Evolutionary conservation across 92 coral and sea anemone species (phyloP).

Genomic region (Epizoanthus rinbou): DNA sequence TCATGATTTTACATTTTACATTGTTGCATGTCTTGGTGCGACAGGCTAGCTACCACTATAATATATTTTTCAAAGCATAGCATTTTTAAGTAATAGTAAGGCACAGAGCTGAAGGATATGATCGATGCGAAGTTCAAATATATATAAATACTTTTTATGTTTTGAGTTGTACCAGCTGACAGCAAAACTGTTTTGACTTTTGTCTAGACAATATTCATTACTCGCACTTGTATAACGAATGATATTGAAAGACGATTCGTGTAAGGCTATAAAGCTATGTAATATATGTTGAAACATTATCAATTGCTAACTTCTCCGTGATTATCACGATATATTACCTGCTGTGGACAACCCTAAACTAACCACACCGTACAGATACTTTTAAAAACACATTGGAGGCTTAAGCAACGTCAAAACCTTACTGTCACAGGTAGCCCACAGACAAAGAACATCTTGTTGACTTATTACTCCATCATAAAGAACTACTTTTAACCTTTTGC

Average conservation of each 20-base stretch:
- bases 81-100: too few species aligned
- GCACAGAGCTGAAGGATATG: too few species aligned
- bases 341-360: constrained; percentile 4
- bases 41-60: neutral
- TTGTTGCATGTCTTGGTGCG: neutral
- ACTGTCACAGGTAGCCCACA: too few species aligned
- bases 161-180: too few species aligned
- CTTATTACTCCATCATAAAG: neutral
- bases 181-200: too few species aligned
- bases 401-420: neutral
- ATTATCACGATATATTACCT: neutral
- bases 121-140: too few species aligned
- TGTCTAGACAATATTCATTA: too few species aligned
- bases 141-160: too few species aligned
- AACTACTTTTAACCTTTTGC: neutral
- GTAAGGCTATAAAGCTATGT: neutral
- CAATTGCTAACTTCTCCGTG: neutral
- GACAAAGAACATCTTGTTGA: neutral
- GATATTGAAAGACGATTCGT: too few species aligned
- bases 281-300: neutral
- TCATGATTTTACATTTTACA: neutral
- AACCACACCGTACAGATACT: neutral
- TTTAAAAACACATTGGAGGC: neutral
- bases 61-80: too few species aligned
- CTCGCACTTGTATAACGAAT: too few species aligned